Evolutionary conservation across 2,113 vertebrate genomes (phyloP).

Genomic region (Baryphthengus martii): DNA sequence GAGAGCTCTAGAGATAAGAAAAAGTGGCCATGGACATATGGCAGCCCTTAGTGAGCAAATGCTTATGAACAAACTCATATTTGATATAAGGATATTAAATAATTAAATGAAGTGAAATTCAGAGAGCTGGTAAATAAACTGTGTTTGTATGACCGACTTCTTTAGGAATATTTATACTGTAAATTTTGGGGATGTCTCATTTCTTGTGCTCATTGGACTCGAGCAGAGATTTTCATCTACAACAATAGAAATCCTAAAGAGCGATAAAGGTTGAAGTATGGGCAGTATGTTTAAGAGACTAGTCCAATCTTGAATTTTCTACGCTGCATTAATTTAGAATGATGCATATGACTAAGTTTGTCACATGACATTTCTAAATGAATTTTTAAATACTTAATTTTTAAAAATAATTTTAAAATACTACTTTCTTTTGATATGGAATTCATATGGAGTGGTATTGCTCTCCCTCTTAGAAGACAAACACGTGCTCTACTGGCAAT

Average conservation of each 20-base stretch:
- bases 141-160: neutral
- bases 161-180: neutral
- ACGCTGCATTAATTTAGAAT: neutral
- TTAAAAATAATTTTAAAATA: no score
- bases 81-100: neutral
- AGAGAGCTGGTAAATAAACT: neutral
- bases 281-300: neutral
- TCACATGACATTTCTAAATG: neutral
- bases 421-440: neutral
- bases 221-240: neutral
- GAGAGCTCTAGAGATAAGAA: neutral
- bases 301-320: neutral
- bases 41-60: neutral
- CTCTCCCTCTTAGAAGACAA: neutral
- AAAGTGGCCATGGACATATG: neutral
- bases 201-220: constrained; percentile 12
- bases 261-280: neutral
- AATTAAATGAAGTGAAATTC: neutral
- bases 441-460: neutral
- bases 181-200: neutral
- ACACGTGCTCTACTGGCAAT: neutral
- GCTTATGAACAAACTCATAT: neutral
- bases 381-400: no score
- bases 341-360: neutral
- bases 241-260: neutral